These are phyloP conservation scores for Acleris holmiana DNA, from an alignment of 2,888 invertebrate species.

Conservation along the genomic window DNA sequence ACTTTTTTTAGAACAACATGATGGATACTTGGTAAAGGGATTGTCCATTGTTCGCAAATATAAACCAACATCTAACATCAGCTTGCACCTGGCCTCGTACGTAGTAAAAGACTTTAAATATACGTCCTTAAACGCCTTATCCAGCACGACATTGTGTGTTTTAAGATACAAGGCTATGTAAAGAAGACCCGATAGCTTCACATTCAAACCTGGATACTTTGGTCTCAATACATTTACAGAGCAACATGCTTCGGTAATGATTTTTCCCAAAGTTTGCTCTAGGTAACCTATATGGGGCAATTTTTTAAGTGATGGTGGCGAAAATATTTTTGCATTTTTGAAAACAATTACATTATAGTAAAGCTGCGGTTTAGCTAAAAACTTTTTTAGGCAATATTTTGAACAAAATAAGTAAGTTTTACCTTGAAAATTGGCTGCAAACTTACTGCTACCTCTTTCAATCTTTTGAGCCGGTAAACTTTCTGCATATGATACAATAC, in stretches of 20 bases:
- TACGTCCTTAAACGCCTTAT: conserved; percentile 50
- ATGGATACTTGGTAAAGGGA: conserved; percentile 80
- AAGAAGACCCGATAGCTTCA: conserved; percentile 79
- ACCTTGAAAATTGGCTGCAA: conserved; percentile 76
- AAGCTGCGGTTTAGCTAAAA: conserved; percentile 76
- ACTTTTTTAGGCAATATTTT: conserved; percentile 75
- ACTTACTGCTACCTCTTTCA: conserved; percentile 68
- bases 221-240: conserved; percentile 81
- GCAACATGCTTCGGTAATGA: conserved; percentile 82
- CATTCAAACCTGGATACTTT: conserved; percentile 84
- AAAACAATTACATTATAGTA: conserved; percentile 79
- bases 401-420: conserved; percentile 84
- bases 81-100: conserved; percentile 66
- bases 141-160: conserved; percentile 67
- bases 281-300: conserved; percentile 85
- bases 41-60: conserved; percentile 81
- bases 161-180: conserved; percentile 85
- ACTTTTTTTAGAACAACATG: conserved; percentile 49
- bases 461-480: conserved; percentile 76
- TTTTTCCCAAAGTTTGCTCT: conserved; percentile 83
- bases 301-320: conserved; percentile 69
- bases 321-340: conserved; percentile 60
- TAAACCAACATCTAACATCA: conserved; percentile 66
- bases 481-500: conserved; percentile 85
- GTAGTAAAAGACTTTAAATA: conserved; percentile 67